These are phyloP conservation scores for Thripadectes ignobilis DNA, from an alignment of 2,797 vertebrate species.

Conservation along the genomic window DNA sequence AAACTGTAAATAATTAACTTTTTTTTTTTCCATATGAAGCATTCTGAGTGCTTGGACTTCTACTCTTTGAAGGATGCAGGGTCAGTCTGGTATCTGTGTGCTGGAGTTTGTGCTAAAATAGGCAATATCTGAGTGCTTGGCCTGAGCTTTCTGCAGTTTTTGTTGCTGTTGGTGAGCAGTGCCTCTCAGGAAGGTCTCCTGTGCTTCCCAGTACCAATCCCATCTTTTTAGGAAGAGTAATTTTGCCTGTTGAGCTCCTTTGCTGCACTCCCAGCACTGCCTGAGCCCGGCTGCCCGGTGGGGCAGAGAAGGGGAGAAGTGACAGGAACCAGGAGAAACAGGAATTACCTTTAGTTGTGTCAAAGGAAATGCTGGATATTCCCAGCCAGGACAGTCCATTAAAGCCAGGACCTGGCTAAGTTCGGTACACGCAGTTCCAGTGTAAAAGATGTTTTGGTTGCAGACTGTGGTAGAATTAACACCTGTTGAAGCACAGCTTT, in stretches of 20 bases:
- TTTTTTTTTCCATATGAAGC: background rate
- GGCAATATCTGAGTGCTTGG: background rate
- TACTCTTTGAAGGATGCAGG: background rate
- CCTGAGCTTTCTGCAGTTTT: background rate
- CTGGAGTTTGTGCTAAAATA: background rate
- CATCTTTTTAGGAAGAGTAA: rapidly evolving
- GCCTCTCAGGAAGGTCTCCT: background rate
- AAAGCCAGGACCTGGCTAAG: background rate
- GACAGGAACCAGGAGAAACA: background rate
- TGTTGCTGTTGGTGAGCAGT: rapidly evolving
- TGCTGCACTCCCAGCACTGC: background rate
- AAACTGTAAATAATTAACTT: background rate
- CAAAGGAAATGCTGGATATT: background rate
- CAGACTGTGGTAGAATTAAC: background rate
- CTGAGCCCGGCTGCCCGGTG: background rate
- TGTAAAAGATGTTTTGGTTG: background rate
- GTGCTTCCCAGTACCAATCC: background rate
- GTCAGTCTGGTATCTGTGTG: background rate
- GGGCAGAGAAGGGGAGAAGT: rapidly evolving
- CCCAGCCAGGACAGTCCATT: background rate
- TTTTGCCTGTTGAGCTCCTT: background rate
- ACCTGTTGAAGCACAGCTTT: background rate
- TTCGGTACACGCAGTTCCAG: rapidly evolving
- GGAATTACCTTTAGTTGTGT: background rate
- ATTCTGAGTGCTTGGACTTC: background rate